Evolutionary conservation across 1,140 invertebrate species (phyloP), one percentile per base, ranked within the genome.

Genomic region (Heliconius congener): DNA sequence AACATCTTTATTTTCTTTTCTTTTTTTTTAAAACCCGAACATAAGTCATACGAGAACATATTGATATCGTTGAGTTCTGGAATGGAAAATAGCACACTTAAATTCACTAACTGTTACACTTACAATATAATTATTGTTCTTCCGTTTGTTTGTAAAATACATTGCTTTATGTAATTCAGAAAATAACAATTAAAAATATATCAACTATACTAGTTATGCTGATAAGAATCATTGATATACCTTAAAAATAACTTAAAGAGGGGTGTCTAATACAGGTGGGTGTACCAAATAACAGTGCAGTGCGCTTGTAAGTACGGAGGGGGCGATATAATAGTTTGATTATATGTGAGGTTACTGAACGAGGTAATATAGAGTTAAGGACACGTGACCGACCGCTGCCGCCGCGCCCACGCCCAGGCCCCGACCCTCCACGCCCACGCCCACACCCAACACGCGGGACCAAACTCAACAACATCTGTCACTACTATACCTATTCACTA

Each of bases 111-210:
- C 91, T 92, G 91, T 94, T 93, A 93, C 92, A 91, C 92, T 94
- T 94, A 94, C 88, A 94, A 93, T 91, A 93, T 94, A 94, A 94
- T 94, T 94, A 94, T 94, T 94, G 93, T 94, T 94, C 93, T 93
- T 89, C 91, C 93, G 92, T 87, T 91, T 93, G 88, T 93, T 92
- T 93, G 90, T 93, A 93, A 92, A 92, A 94, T 92, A 94, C 91
- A 94, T 93, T 94, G 93, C 91, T 94, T 93, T 89, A 94, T 84
- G 89, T 91, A 91, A 89, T 91, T 90, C 91, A 93, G 92, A 94
- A 94, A 94, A 93, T 94, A 94, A 94, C 93, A 91, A 88, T 91
- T 91, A 92, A 85, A 92, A 93, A 93, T 92, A 93, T 92, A 93
- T 91, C 83, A 88, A 92, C 87, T 92, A 92, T 90, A 86, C 86